Evolutionary conservation across 2,113 vertebrate species (phyloP), one percentile per base, ranked within the genome.

Genomic region (Arenaria interpres): DNA sequence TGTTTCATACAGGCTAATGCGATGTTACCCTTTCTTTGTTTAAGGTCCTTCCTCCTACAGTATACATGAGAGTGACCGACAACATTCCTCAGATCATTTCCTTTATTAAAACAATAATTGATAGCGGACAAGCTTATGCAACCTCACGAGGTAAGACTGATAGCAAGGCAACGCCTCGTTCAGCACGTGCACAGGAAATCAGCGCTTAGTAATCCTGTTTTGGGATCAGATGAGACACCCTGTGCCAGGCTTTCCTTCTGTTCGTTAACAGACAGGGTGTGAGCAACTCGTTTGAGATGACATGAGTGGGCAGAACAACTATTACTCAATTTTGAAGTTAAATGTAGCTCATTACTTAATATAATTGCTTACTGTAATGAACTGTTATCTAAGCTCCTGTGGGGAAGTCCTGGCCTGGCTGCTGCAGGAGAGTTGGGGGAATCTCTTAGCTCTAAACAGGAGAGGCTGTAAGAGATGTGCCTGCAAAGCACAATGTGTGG

Each of bases 1-100:
- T 81, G 48, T 81, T 91, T 80, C 18, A 6, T 16, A 18, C 23
- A 76, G 46, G 30, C 35, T 88, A 78, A 72, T 48, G 27, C 62
- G 5, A n/a, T 77, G 14, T 57, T 90, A 43, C 41, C 72, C 50
- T 79, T 79, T 81, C 30, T 94, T 94, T 79, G 35, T 39, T 67
- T 56, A 91, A 98, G 99, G 99, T 99, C 32, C 98, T 98, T 76
- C 99, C 99, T 45, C 99, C 99, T 28, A 98, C 97, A 0, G 98
- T 98, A 16, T 99, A 99, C 94, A 90, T 99, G 73, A 97, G 99
- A 95, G 99, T 99, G 54, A 99, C 99, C 2, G 99, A 99, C 74
- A 99, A 99, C 27, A 98, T 99, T 89, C 98, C 98, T 72, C 98
- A 98, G 63, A 99, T 99, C 8, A 90, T 99, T 37, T 81, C 97